These are phyloP conservation scores for Neelides sp. DNA, from an alignment of 1,140 invertebrate genomes.

Conservation along the genomic window DNA sequence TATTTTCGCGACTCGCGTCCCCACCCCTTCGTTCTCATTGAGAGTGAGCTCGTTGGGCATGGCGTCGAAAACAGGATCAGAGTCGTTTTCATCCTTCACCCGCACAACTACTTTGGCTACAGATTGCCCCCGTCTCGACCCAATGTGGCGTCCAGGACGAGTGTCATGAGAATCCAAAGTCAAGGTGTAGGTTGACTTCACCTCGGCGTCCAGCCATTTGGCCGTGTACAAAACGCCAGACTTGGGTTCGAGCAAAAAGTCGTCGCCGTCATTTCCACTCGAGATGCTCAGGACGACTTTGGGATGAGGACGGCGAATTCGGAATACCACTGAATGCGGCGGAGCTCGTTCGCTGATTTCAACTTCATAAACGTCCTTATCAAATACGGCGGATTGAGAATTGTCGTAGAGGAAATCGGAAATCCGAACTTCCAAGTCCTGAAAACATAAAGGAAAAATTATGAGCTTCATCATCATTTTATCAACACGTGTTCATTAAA, in stretches of 20 bases:
- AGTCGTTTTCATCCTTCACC: conserved; percentile 37
- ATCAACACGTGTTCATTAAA: no score
- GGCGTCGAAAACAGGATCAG: conserved; percentile 33
- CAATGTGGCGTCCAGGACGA: conserved; percentile 19
- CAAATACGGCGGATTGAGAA: conserved; percentile 70
- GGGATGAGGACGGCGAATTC: conserved; percentile 70
- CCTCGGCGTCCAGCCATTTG: conserved; percentile 72
- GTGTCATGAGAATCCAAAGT: conserved; percentile 47
- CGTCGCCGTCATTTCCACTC: conserved; percentile 75
- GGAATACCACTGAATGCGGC: conserved; percentile 70
- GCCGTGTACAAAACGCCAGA: conserved; percentile 81
- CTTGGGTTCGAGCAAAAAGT: conserved; percentile 72
- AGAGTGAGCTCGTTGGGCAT: conserved; percentile 34
- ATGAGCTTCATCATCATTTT: no score
- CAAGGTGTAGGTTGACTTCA: conserved; percentile 71
- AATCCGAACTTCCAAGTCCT: no score
- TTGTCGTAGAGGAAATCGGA: conserved; percentile 66
- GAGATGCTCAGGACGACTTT: conserved; percentile 80
- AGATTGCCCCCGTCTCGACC: conserved; percentile 22
- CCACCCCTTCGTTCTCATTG: conserved; percentile 76
- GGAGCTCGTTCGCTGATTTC: conserved; percentile 77
- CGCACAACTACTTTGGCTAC: conserved; percentile 34
- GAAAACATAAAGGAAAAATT: no score
- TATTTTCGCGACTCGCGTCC: conserved; percentile 66
- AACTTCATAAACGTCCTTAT: conserved; percentile 73